phyloP scores from a whole-genome alignment of 2,797 vertebrate species.

The Xiphorhynchus erythropygius region DNA sequence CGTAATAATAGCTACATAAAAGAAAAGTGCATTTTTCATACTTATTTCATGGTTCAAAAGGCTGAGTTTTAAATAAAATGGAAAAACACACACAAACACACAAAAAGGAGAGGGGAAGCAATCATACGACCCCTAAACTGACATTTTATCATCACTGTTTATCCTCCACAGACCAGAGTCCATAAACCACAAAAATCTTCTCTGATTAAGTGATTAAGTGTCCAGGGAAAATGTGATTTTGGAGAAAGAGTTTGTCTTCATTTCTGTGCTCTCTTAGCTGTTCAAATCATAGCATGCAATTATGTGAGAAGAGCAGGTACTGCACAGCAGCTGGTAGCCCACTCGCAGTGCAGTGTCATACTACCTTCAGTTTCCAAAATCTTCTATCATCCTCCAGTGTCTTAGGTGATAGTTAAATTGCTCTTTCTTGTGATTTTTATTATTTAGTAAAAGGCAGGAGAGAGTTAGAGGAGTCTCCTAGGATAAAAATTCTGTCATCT shows the following conservation, averaged over 20 bases:
- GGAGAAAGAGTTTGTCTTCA: not conserved
- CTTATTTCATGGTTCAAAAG: not conserved
- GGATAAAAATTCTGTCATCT: not conserved
- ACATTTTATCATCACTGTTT: not conserved
- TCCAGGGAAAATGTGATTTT: not conserved
- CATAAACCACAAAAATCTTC: not conserved
- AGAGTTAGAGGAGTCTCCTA: not conserved
- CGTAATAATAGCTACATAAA: not conserved
- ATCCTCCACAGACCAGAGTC: not conserved
- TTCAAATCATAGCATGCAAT: not conserved
- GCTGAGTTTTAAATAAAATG: slow-evolving; percentile 19
- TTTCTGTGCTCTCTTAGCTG: not conserved
- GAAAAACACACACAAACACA: not conserved
- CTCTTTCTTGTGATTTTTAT: not conserved
- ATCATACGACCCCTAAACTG: not conserved
- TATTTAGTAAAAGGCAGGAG: not conserved
- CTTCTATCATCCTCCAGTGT: not conserved
- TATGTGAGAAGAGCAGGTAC: not conserved
- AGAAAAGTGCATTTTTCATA: not conserved
- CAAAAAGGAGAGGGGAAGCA: fast-evolving
- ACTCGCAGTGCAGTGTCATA: not conserved
- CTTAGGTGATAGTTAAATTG: not conserved
- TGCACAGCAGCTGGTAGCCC: not conserved
- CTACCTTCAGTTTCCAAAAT: not conserved
- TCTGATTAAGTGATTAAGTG: not conserved